phyloP scores from a whole-genome alignment of 2,113 vertebrate species.

The Tauraco erythrolophus region DNA sequence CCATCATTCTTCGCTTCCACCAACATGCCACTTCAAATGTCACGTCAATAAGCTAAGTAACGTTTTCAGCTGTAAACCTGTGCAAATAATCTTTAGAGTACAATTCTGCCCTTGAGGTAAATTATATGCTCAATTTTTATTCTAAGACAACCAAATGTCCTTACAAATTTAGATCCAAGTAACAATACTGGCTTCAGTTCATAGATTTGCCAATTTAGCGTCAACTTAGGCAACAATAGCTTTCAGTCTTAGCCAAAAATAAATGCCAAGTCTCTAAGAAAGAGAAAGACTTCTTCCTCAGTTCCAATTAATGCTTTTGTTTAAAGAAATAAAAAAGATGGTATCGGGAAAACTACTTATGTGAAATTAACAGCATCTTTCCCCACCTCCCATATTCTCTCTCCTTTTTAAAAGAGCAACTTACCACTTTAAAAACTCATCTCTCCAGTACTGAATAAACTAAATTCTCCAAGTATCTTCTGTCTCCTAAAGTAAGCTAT shows the following conservation, averaged over 20 bases:
- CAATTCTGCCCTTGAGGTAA: background rate
- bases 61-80: background rate
- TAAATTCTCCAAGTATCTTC: background rate
- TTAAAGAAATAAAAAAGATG: background rate
- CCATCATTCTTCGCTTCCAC: background rate
- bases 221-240: slow-evolving; percentile 39
- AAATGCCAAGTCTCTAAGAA: background rate
- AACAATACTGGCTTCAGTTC: slow-evolving; percentile 65
- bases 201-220: background rate
- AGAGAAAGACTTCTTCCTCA: slow-evolving; percentile 11
- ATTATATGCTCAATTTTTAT: background rate
- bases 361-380: background rate
- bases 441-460: background rate
- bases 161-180: slow-evolving; percentile 34
- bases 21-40: background rate
- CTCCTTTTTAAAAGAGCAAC: background rate
- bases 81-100: background rate
- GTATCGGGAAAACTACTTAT: background rate
- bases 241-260: slow-evolving; percentile 35
- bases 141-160: slow-evolving; percentile 4
- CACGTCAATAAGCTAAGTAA: background rate
- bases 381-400: background rate
- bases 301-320: slow-evolving; percentile 33
- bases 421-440: background rate
- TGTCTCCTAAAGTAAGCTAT: background rate